Evolutionary conservation across 2,797 vertebrate species (phyloP), one percentile per base, ranked within the genome.

Genomic region (Sternarchorhynchus goeldii): DNA sequence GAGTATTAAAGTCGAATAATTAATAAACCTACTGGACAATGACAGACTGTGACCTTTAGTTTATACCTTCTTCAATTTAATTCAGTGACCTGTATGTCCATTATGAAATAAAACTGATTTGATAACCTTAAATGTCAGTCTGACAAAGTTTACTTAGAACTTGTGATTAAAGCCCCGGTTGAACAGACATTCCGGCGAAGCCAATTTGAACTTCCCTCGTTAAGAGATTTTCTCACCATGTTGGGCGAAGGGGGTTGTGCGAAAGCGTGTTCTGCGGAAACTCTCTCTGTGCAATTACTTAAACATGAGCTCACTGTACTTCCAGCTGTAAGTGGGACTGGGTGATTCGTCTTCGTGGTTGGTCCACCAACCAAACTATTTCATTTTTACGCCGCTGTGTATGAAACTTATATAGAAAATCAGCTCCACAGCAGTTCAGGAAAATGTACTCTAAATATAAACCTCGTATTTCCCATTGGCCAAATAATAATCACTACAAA

Each of bases 31-130:
- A 69, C 31, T 8, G 29, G 31, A 57, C 50, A 57, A 57, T 36
- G 68, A 71, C 68, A 71, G 32, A 53, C 68, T 56, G 57, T 71
- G 68, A 71, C 68, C 68, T 71, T 71, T 71, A 34, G 18, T 34
- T 8, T 6, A 36, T 53, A n/a, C 68, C 53, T 36, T 56, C 29
- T 56, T 71, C 68, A 36, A 57, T 71, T 57, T 71, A 57, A 71
- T 71, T 71, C 57, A 57, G 53, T 57, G 31, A 50, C 12, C 14
- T 56, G 68, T 71, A 29, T 71, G 68, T 34, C 53, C 32, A 57
- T 57, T 57, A 71, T 57, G 5, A 71, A 71, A 71, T 55, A 25
- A 62, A 31, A 20, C 50, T 68, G 21, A 69, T 69, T 69, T 50
- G 56, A 60, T 60, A 18, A 59, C 65, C 65, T 77, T 36, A 55